Percentiles rank a stretch among this genome's conserved stretches.
Evolutionary conservation across 2,888 invertebrate species (phyloP).

Genomic region (Tanytarsus gracilentus): DNA sequence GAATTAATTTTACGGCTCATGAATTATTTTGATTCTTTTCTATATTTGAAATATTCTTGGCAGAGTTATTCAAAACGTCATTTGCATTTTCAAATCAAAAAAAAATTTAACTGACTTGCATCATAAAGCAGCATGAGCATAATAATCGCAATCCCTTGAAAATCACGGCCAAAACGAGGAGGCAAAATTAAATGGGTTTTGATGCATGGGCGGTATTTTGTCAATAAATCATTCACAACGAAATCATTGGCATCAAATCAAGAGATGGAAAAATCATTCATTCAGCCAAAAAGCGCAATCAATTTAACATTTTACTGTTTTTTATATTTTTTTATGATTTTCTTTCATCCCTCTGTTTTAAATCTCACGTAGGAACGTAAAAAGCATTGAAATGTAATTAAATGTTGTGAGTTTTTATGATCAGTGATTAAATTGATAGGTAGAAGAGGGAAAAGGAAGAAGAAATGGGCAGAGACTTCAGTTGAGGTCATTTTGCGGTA

Average conservation of each 20-base stretch:
- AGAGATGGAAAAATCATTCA: not conserved
- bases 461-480: not conserved
- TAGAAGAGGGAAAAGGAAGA: not conserved
- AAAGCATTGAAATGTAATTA: slow-evolving; percentile 15
- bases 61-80: not conserved
- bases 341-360: too few relatives aligned
- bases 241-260: slow-evolving; percentile 2
- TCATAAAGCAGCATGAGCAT: not conserved
- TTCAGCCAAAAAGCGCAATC: too few relatives aligned
- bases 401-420: slow-evolving; percentile 1
- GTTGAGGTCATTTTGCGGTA: not conserved
- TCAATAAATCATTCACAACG: slow-evolving; percentile 6
- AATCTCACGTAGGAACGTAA: too few relatives aligned
- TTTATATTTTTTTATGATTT: too few relatives aligned
- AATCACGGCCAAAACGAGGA: not conserved
- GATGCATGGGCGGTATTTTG: slow-evolving; percentile 11
- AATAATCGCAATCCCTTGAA: not conserved
- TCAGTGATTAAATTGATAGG: slow-evolving; percentile 14
- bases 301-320: too few relatives aligned
- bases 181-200: slow-evolving; percentile 7
- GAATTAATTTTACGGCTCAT: too few relatives aligned
- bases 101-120: slow-evolving; percentile 9
- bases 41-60: too few relatives aligned
- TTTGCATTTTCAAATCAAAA: slow-evolving; percentile 16
- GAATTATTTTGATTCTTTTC: too few relatives aligned